Evolutionary conservation across 1,140 invertebrate species (phyloP).

Genomic region (Stegodyphus dumicola): DNA sequence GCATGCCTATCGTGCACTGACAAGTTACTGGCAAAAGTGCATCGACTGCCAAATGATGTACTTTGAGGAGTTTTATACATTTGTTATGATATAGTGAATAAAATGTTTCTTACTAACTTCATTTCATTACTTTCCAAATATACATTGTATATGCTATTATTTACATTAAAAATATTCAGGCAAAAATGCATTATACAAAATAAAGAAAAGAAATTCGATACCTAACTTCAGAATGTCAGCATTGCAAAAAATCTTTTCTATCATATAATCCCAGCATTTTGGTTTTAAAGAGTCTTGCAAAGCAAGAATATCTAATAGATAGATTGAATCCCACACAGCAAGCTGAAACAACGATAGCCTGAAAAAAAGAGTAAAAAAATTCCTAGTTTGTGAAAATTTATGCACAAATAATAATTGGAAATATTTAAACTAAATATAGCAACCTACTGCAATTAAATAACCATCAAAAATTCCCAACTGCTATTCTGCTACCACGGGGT

Average conservation of each 20-base stretch:
- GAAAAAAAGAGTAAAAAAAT: not conserved
- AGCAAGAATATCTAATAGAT: slow-evolving; percentile 77
- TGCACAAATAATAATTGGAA: not conserved
- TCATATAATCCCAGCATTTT: slow-evolving; percentile 64
- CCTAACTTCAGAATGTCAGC: slow-evolving; percentile 68
- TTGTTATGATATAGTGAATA: not conserved
- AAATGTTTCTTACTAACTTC: not conserved
- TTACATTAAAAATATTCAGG: too few species aligned
- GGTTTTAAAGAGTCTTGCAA: slow-evolving; percentile 65
- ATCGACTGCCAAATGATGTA: too few species aligned
- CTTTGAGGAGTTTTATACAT: not conserved
- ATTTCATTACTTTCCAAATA: not conserved
- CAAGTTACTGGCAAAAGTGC: not conserved
- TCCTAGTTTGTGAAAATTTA: not conserved
- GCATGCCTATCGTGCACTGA: not conserved
- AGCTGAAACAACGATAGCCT: slow-evolving; percentile 79
- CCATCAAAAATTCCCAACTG: too few species aligned
- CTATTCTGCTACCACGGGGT: too few species aligned
- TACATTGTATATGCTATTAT: too few species aligned
- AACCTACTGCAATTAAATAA: too few species aligned
- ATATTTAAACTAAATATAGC: too few species aligned
- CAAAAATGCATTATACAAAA: not conserved
- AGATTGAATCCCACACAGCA: slow-evolving; percentile 75
- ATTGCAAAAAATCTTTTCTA: slow-evolving; percentile 65
- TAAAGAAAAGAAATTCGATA: slow-evolving; percentile 54